Percentiles rank a stretch among this genome's conserved stretches.
Evolutionary conservation across 2,888 invertebrate genomes (phyloP).

Genomic region (Polydrusus pterygomalis): DNA sequence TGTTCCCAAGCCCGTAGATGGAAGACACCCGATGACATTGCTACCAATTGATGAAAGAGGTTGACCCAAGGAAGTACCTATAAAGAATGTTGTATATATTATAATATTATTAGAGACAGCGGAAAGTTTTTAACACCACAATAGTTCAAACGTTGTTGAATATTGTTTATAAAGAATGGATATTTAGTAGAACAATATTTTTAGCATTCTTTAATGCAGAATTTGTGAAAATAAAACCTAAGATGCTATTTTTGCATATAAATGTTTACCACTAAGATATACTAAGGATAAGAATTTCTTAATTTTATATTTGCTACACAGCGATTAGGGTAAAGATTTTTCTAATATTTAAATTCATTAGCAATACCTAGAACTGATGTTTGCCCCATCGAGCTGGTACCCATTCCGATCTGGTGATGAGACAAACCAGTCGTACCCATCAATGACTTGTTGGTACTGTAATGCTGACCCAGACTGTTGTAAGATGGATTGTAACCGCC

Average conservation of each 20-base stretch:
- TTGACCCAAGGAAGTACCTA: conserved; percentile 60
- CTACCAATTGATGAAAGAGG: conserved; percentile 59
- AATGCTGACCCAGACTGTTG: conserved; percentile 67
- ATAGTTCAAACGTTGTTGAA: too few species aligned
- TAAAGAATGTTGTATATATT: too few species aligned
- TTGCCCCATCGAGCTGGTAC: conserved; percentile 63
- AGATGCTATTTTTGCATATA: too few species aligned
- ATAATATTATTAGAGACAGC: too few species aligned
- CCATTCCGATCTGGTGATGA: conserved; percentile 61
- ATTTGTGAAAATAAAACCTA: too few species aligned
- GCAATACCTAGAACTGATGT: conserved; percentile 61
- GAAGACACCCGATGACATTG: conserved; percentile 64
- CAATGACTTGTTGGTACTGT: conserved; percentile 64
- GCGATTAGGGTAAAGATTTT: not conserved
- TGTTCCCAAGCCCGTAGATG: conserved; percentile 72
- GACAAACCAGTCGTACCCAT: conserved; percentile 59
- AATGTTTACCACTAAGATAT: too few species aligned
- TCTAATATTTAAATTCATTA: not conserved
- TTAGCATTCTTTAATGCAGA: too few species aligned
- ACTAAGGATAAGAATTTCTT: too few species aligned
- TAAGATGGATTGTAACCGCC: conserved; percentile 64
- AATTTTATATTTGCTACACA: not conserved
- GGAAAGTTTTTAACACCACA: too few species aligned
- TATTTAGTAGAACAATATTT: too few species aligned
- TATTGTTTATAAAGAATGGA: too few species aligned